Evolutionary conservation across 1,140 invertebrate genomes (phyloP).

Genomic region (Phortica variegata): DNA sequence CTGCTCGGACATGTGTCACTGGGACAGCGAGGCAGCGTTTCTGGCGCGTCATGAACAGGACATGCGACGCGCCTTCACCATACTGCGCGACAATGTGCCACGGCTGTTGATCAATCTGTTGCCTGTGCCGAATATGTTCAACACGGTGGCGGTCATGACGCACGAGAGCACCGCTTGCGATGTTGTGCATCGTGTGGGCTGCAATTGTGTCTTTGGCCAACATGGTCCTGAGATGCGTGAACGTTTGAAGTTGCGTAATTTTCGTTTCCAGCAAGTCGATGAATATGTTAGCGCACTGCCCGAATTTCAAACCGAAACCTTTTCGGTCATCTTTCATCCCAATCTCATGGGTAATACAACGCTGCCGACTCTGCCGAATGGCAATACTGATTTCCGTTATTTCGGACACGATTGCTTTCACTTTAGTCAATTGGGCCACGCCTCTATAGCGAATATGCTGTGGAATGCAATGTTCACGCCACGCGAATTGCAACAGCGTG

Average conservation of each 20-base stretch:
- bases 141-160: conserved; percentile 33
- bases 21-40: conserved; percentile 19
- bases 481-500: conserved; percentile 27
- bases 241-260: conserved; percentile 52
- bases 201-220: conserved; percentile 61
- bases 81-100: conserved; percentile 43
- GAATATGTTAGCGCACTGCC: conserved; percentile 44
- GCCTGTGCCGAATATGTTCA: conserved; percentile 39
- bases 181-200: conserved; percentile 56
- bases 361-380: conserved; percentile 52
- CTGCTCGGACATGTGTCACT: conserved; percentile 64
- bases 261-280: conserved; percentile 55
- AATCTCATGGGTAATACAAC: conserved; percentile 50
- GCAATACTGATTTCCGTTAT: conserved; percentile 61
- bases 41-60: conserved; percentile 37
- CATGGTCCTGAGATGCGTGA: conserved; percentile 13
- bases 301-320: conserved; percentile 57
- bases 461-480: conserved; percentile 68
- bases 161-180: conserved; percentile 51
- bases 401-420: conserved; percentile 75
- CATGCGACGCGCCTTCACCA: conserved; percentile 27
- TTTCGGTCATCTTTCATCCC: conserved; percentile 66
- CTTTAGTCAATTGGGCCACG: conserved; percentile 66
- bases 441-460: conserved; percentile 58
- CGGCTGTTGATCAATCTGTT: conserved; percentile 43